These are phyloP conservation scores for Triplophysa tibetana DNA, from an alignment of 2,113 vertebrate genomes.

Conservation along the genomic window DNA sequence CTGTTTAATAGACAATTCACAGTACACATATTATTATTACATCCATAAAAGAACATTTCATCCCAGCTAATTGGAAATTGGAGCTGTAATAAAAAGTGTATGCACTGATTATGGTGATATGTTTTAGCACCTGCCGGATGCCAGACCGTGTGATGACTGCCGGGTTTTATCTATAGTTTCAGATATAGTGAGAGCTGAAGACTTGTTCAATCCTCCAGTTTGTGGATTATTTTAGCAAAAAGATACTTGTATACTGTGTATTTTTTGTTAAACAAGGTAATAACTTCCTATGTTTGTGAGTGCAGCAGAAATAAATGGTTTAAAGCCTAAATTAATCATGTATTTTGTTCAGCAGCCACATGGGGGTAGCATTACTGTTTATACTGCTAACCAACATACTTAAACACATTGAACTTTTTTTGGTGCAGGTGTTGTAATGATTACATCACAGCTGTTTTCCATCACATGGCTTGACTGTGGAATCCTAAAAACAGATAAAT, in stretches of 20 bases:
- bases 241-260: not conserved
- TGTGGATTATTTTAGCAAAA: not conserved
- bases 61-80: not conserved
- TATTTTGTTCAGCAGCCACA: constrained; percentile 42
- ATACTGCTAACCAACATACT: not conserved
- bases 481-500: too few species aligned
- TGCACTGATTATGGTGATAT: constrained; percentile 5
- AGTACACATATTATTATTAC: not conserved
- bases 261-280: constrained; percentile 1
- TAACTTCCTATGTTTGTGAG: constrained; percentile 25
- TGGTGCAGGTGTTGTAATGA: too few species aligned
- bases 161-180: not conserved
- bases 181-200: not conserved
- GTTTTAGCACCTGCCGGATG: not conserved
- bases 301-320: constrained; percentile 42
- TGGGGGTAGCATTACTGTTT: constrained; percentile 37
- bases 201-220: not conserved
- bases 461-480: too few species aligned
- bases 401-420: too few species aligned
- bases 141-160: not conserved
- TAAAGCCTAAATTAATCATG: not conserved
- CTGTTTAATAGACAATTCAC: not conserved
- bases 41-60: not conserved
- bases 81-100: not conserved
- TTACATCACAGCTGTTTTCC: too few species aligned